Conservation (phyloP, 2,113 vertebrate species). For the Arenaria interpres region DNA sequence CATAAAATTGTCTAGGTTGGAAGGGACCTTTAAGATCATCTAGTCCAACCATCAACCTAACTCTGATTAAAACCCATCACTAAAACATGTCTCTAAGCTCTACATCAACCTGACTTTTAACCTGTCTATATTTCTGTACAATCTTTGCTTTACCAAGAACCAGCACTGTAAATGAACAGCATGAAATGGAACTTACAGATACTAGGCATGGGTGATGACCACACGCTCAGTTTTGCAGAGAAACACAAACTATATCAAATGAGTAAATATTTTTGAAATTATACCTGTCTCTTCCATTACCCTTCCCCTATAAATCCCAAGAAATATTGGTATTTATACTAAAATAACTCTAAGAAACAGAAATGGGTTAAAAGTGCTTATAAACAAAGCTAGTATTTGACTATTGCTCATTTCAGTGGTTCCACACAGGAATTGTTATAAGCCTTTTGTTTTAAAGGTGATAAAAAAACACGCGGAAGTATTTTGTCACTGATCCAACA, state of each 20-base stretch:
- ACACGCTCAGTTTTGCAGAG: neutral
- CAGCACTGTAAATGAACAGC: neutral
- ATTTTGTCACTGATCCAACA: neutral
- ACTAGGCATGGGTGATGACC: neutral
- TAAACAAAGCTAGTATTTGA: neutral
- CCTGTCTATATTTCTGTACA: neutral
- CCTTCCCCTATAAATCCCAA: neutral
- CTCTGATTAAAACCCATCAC: no score
- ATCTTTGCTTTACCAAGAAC: neutral
- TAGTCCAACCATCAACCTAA: no score
- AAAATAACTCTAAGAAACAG: neutral
- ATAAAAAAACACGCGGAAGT: accelerated
- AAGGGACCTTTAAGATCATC: no score
- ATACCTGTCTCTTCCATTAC: neutral
- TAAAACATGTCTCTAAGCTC: no score
- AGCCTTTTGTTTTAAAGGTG: neutral
- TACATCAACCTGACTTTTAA: neutral
- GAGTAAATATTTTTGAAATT: neutral
- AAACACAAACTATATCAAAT: neutral
- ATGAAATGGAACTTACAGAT: neutral
- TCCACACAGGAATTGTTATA: neutral
- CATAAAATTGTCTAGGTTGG: no score
- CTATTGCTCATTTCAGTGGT: neutral
- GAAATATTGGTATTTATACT: neutral
- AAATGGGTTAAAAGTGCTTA: neutral